Evolutionary conservation across 2,797 vertebrate genomes (phyloP).

Genomic region (Onychomys arenicola): DNA sequence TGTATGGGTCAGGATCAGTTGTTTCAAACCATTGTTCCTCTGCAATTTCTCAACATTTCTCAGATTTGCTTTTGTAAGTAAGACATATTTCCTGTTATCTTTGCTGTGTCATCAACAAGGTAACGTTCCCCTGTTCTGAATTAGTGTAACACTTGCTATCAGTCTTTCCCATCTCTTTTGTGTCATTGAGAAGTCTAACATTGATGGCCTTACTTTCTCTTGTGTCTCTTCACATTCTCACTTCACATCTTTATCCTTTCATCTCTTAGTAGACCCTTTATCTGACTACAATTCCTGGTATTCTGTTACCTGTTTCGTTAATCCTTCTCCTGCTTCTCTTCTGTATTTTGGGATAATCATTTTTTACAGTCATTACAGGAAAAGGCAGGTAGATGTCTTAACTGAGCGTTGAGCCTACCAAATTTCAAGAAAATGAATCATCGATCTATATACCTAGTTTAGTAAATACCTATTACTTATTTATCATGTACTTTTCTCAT

Average conservation of each 20-base stretch:
- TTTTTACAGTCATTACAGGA: slow-evolving; percentile 29
- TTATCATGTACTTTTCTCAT: neutral
- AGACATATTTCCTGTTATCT: neutral
- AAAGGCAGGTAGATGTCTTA: neutral
- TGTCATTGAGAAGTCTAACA: neutral
- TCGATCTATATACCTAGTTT: neutral
- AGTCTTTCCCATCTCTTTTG: neutral
- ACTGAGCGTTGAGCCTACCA: neutral
- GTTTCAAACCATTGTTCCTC: neutral
- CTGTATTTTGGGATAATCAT: neutral
- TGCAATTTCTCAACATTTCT: neutral
- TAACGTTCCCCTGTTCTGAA: neutral
- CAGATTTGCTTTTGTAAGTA: neutral
- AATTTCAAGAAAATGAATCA: neutral
- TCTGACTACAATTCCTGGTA: neutral
- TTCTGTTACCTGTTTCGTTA: neutral
- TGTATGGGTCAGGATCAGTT: neutral
- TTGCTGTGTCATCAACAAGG: neutral
- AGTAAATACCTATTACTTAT: neutral
- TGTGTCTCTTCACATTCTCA: neutral
- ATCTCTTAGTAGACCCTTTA: neutral
- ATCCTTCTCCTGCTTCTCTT: neutral
- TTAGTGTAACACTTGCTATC: neutral
- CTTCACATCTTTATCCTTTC: neutral
- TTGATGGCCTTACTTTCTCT: neutral